Conservation (phyloP, 2,888 invertebrate genomes). For the Lepas anatifera region DNA sequence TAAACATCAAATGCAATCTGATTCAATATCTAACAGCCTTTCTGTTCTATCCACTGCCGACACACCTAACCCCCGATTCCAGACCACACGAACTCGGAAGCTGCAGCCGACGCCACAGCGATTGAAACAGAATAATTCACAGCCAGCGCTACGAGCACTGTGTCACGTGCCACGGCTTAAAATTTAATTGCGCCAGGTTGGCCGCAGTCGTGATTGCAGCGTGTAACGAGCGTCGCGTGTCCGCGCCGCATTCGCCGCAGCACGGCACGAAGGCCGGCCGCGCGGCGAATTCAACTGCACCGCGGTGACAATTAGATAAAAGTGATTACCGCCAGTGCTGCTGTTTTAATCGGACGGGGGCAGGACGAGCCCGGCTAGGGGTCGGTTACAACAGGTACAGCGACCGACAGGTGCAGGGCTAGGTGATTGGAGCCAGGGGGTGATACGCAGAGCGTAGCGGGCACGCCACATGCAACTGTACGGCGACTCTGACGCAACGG, state of each 20-base stretch:
- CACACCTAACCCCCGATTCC: too few relatives aligned
- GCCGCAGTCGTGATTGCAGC: not conserved
- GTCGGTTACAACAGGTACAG: not conserved
- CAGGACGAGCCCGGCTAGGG: not conserved
- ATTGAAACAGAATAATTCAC: not conserved
- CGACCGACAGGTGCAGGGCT: not conserved
- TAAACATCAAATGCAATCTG: too few relatives aligned
- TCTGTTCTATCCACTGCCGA: too few relatives aligned
- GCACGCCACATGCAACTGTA: not conserved
- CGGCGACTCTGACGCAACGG: too few relatives aligned
- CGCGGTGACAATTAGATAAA: conserved; percentile 7
- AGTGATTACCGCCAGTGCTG: not conserved
- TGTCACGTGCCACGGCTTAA: conserved; percentile 5
- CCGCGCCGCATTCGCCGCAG: not conserved
- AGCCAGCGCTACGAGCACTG: not conserved
- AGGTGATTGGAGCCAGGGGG: not conserved
- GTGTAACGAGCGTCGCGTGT: conserved; percentile 7
- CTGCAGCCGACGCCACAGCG: not conserved
- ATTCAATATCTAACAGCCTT: too few relatives aligned
- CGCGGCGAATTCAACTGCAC: not conserved
- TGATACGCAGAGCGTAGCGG: not conserved
- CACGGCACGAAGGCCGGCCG: not conserved
- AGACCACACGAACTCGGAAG: too few relatives aligned
- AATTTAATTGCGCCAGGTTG: not conserved
- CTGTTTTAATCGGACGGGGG: not conserved